These are phyloP conservation scores for Fregata magnificens DNA, from an alignment of 2,113 vertebrate genomes.

Conservation along the genomic window DNA sequence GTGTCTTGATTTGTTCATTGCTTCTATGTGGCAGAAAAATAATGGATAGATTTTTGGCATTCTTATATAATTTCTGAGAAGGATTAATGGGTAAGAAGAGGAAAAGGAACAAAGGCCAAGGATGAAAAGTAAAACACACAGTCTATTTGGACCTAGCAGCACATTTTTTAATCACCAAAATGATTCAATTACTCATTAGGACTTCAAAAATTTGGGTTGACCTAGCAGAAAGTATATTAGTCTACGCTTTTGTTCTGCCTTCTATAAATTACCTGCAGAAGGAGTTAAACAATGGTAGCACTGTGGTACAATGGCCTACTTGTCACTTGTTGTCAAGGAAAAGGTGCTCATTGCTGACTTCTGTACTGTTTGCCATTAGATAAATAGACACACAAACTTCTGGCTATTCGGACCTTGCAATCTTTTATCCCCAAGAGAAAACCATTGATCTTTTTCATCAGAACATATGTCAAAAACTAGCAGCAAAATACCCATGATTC, in stretches of 20 bases:
- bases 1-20: neutral
- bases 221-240: neutral
- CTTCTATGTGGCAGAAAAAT: neutral
- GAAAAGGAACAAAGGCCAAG: neutral
- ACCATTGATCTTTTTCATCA: constrained; percentile 49
- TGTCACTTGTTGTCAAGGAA: neutral
- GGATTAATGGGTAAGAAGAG: neutral
- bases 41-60: neutral
- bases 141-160: neutral
- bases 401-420: neutral
- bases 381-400: constrained; percentile 37
- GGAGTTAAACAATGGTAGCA: neutral
- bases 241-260: neutral
- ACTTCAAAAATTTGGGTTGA: neutral
- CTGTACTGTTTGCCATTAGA: constrained; percentile 17
- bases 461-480: constrained; percentile 52
- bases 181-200: neutral
- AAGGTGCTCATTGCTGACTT: constrained; percentile 21
- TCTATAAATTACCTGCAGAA: neutral
- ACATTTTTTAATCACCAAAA: neutral
- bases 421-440: constrained; percentile 42
- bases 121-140: neutral
- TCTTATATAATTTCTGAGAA: neutral
- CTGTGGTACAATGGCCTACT: neutral
- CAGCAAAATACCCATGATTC: constrained; percentile 39